A percentile compares a stretch with the other conserved stretches of the same genome.
These are phyloP conservation scores for Myodes glareolus DNA, from an alignment of 2,113 vertebrate species.

Conservation along the genomic window DNA sequence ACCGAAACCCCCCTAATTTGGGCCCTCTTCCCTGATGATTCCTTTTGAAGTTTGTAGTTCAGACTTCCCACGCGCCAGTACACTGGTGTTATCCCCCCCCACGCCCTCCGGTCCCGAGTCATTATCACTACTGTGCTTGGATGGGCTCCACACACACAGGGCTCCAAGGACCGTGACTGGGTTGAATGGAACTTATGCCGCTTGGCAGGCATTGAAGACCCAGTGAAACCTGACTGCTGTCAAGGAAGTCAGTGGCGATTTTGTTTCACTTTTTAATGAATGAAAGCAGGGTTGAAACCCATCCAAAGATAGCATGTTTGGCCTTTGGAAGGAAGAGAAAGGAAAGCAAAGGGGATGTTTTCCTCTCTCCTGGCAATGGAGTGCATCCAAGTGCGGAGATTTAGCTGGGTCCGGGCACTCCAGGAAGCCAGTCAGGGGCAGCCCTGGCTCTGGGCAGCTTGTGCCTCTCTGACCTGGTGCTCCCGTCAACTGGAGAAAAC, in stretches of 20 bases:
- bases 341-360: conserved; percentile 86
- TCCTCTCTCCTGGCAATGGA: conserved; percentile 85
- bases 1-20: neutral
- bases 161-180: conserved; percentile 87
- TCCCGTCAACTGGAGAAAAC: neutral
- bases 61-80: conserved; percentile 82
- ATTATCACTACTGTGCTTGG: conserved; percentile 84
- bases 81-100: conserved; percentile 78
- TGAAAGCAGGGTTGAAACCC: conserved; percentile 91
- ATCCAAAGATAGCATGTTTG: conserved; percentile 95
- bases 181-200: conserved; percentile 86
- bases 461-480: neutral
- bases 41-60: conserved; percentile 75
- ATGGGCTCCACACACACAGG: conserved; percentile 84
- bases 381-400: conserved; percentile 86
- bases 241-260: conserved; percentile 92
- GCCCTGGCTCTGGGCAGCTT: conserved; percentile 8
- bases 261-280: conserved; percentile 92
- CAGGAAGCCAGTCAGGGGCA: neutral
- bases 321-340: conserved; percentile 90
- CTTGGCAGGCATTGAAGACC: conserved; percentile 87
- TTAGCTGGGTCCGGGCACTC: neutral
- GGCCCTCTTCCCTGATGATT: neutral
- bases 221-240: conserved; percentile 91
- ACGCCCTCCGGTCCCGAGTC: conserved; percentile 82